These are phyloP conservation scores for Vesta saturnalis DNA, from an alignment of 2,888 invertebrate genomes.

Conservation along the genomic window DNA sequence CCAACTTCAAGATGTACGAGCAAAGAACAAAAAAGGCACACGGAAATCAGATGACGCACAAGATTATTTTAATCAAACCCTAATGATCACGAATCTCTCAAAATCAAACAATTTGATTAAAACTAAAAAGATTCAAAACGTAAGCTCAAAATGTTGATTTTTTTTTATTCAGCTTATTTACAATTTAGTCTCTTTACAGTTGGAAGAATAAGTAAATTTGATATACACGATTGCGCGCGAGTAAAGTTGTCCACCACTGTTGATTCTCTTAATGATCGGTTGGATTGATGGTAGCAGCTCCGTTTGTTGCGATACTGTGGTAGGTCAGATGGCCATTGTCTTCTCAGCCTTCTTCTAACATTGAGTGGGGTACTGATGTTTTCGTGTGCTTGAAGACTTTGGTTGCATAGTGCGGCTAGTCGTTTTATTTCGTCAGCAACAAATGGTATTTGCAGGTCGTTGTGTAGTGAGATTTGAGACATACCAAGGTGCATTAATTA, in stretches of 20 bases:
- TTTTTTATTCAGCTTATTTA: background rate
- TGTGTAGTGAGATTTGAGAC: slow-evolving; percentile 7
- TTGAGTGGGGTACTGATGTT: background rate
- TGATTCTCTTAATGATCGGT: background rate
- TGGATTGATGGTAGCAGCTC: no score
- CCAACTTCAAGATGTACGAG: no score
- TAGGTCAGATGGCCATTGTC: no score
- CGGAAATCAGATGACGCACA: no score
- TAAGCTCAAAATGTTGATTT: no score
- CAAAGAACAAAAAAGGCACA: no score
- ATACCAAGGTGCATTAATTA: slow-evolving; percentile 15
- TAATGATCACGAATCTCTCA: no score
- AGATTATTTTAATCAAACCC: no score
- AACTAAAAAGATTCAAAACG: no score
- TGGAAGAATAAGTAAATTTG: background rate
- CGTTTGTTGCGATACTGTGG: no score
- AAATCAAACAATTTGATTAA: no score
- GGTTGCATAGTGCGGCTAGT: background rate
- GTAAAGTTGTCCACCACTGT: background rate
- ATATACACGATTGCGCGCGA: background rate
- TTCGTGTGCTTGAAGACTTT: background rate
- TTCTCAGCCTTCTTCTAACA: no score
- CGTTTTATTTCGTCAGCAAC: slow-evolving; percentile 2
- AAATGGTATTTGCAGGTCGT: slow-evolving; percentile 7
- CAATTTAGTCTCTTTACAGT: background rate